phyloP scores from a whole-genome alignment of 2,888 invertebrate species.

The Gymnocheta viridis region DNA sequence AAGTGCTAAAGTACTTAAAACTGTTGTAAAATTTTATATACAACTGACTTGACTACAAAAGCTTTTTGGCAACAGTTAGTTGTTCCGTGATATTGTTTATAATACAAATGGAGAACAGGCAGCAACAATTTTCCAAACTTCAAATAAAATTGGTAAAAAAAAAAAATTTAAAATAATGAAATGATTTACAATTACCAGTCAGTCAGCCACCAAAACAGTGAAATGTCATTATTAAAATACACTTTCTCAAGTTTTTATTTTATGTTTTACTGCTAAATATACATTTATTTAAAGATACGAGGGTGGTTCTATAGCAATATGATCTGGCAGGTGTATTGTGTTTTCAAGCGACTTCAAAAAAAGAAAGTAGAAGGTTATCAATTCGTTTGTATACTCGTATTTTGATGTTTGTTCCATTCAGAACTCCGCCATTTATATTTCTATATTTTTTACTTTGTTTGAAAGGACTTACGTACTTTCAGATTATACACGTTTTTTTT shows the following conservation, averaged over 20 bases:
- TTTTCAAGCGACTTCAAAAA: too few relatives aligned
- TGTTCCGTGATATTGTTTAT: constrained; percentile 16
- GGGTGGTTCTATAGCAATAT: neutral
- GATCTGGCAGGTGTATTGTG: too few relatives aligned
- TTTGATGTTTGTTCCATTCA: too few relatives aligned
- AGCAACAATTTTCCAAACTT: neutral
- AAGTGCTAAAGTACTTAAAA: constrained; percentile 65
- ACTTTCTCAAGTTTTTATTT: neutral
- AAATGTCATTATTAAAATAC: constrained; percentile 1
- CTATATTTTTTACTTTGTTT: too few relatives aligned
- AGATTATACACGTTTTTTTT: too few relatives aligned
- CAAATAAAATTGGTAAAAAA: neutral
- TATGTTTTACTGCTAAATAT: neutral
- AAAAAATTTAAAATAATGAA: neutral
- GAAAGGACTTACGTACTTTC: too few relatives aligned
- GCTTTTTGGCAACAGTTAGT: constrained; percentile 43
- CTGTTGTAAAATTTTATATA: constrained; percentile 57
- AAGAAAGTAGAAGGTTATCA: too few relatives aligned
- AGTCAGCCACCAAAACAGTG: neutral
- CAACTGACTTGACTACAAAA: neutral
- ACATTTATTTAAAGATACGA: neutral
- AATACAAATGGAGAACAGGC: constrained; percentile 4
- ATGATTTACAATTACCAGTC: constrained; percentile 6
- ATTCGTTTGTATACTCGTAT: too few relatives aligned
- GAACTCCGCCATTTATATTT: too few relatives aligned